Evolutionary conservation across 2,888 invertebrate genomes (phyloP).

Genomic region (Amaurobius ferox): DNA sequence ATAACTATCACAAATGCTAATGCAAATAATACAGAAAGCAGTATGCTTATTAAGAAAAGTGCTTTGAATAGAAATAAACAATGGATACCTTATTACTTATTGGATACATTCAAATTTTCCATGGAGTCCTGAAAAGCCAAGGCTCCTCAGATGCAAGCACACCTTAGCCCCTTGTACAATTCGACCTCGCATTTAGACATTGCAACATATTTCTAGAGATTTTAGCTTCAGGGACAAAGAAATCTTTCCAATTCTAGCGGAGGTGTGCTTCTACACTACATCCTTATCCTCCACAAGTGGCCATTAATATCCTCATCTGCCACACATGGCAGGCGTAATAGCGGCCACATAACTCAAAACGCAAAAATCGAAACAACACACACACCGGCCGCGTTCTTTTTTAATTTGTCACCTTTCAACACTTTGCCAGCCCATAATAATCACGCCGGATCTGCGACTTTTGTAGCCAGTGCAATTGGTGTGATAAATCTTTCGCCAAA

Average conservation of each 20-base stretch:
- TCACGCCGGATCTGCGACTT: constrained; percentile 11
- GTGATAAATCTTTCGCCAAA: constrained; percentile 43
- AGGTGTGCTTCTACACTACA: constrained; percentile 5
- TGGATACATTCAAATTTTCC: no score
- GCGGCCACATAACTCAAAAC: constrained; percentile 11
- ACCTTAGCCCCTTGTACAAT: no score
- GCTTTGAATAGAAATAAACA: no score
- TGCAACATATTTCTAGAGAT: no score
- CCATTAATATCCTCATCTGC: constrained; percentile 19
- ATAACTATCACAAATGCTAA: no score
- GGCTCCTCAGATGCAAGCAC: no score
- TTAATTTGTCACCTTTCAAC: constrained; percentile 72
- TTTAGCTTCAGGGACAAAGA: not conserved
- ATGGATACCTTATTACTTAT: no score
- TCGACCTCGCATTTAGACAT: no score
- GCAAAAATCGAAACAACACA: not conserved
- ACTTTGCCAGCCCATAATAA: constrained; percentile 54
- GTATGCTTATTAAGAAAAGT: no score
- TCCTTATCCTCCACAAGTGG: not conserved
- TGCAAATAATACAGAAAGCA: no score
- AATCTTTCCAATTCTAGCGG: not conserved
- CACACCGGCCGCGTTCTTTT: constrained; percentile 15
- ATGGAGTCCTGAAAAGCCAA: no score
- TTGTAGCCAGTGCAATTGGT: constrained; percentile 27
- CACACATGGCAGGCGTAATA: not conserved